These are phyloP conservation scores for Florisuga fusca DNA, from an alignment of 2,797 vertebrate species.

Conservation along the genomic window DNA sequence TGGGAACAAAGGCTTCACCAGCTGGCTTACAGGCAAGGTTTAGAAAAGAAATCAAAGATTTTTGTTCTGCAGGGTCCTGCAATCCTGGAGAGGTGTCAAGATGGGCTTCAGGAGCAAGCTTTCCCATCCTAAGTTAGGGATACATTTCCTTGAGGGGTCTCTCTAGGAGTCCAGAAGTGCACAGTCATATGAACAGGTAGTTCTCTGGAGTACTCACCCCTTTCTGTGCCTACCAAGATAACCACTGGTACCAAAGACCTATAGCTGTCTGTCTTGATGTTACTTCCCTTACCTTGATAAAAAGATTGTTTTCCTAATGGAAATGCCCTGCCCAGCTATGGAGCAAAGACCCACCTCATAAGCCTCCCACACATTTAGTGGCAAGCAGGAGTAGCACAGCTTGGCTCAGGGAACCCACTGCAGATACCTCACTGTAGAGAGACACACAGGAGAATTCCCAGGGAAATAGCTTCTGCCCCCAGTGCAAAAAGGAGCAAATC, in stretches of 20 bases:
- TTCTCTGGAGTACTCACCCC: not conserved
- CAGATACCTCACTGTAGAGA: not conserved
- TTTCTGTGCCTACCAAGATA: not conserved
- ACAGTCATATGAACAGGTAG: not conserved
- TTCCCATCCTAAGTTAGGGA: not conserved
- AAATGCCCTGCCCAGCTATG: not conserved
- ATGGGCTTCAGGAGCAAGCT: not conserved
- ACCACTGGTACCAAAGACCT: not conserved
- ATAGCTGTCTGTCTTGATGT: fast-evolving
- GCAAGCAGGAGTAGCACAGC: not conserved
- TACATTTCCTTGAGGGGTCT: not conserved
- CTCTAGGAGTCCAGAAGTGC: not conserved
- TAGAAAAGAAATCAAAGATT: not conserved
- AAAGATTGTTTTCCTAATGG: not conserved
- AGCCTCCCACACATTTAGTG: not conserved
- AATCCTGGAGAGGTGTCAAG: not conserved
- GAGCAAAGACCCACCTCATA: not conserved
- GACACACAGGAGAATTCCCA: not conserved
- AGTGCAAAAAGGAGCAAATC: not conserved
- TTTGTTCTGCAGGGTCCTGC: not conserved
- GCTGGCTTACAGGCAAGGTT: not conserved
- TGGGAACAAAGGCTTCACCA: not conserved
- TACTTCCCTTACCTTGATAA: not conserved
- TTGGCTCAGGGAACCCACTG: not conserved
- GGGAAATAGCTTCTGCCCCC: not conserved